A percentile compares a stretch with the other conserved stretches of the same genome.
Conservation (phyloP, 2,113 vertebrate species). For the Megalops atlanticus region DNA sequence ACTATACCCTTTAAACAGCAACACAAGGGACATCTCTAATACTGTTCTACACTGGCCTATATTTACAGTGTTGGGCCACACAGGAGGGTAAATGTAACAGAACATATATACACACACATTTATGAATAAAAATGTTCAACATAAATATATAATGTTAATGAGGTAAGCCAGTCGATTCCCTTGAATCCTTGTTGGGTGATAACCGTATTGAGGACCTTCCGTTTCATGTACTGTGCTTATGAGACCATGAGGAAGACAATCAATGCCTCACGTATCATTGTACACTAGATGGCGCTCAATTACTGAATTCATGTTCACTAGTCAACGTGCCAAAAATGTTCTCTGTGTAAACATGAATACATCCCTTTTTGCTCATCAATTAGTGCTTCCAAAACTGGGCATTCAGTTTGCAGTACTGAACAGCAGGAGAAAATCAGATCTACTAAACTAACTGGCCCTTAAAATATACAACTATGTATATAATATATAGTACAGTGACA, state of each 20-base stretch:
- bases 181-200: background rate
- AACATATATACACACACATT: constrained; percentile 18
- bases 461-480: background rate
- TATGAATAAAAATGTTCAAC: background rate
- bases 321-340: background rate
- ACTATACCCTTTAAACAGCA: background rate
- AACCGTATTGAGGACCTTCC: background rate
- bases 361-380: background rate
- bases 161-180: background rate
- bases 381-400: background rate
- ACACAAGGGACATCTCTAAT: background rate
- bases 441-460: constrained; percentile 8
- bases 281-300: background rate
- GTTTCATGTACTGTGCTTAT: constrained; percentile 11
- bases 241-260: background rate
- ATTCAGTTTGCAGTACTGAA: background rate
- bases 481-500: background rate
- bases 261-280: background rate
- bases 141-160: constrained; percentile 5
- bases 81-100: background rate
- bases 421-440: background rate
- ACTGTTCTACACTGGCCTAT: background rate
- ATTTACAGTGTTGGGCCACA: background rate
- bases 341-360: background rate
- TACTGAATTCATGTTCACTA: background rate